Evolutionary conservation across 2,113 vertebrate species (phyloP).

Genomic region (Corvus cornix): DNA sequence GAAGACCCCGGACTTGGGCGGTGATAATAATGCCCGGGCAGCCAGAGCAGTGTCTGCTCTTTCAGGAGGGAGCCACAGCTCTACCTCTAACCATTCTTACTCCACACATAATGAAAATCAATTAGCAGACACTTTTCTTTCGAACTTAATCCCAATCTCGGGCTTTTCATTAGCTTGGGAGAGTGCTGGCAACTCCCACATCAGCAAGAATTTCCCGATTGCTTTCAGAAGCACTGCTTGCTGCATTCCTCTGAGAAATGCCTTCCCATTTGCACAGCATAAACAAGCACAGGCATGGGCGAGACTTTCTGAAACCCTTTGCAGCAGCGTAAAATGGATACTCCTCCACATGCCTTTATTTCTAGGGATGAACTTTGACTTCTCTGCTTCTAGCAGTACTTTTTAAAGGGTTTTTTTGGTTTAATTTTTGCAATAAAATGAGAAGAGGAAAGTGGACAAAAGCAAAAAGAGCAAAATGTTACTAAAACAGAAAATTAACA

Average conservation of each 20-base stretch:
- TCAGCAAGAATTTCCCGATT: constrained; percentile 43
- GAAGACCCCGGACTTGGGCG: neutral
- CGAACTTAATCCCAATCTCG: neutral
- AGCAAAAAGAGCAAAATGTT: neutral
- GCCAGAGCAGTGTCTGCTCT: neutral
- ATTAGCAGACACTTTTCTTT: neutral
- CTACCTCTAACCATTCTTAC: neutral
- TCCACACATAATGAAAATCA: neutral
- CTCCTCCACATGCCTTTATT: neutral
- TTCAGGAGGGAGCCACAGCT: neutral
- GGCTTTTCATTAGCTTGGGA: neutral
- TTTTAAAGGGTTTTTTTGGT: neutral
- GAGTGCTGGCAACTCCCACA: constrained; percentile 19
- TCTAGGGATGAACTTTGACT: neutral
- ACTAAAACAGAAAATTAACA: neutral
- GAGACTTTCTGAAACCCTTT: neutral
- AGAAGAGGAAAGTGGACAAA: neutral
- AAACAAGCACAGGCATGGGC: neutral
- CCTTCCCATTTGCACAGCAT: neutral
- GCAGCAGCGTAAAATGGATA: neutral
- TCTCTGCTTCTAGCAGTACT: neutral
- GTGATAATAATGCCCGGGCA: accelerated
- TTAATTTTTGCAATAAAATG: neutral
- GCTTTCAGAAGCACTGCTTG: constrained; percentile 20
- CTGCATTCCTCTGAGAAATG: constrained; percentile 26